phyloP scores from a whole-genome alignment of 1,140 invertebrate species.

The Drosophila burlai region DNA sequence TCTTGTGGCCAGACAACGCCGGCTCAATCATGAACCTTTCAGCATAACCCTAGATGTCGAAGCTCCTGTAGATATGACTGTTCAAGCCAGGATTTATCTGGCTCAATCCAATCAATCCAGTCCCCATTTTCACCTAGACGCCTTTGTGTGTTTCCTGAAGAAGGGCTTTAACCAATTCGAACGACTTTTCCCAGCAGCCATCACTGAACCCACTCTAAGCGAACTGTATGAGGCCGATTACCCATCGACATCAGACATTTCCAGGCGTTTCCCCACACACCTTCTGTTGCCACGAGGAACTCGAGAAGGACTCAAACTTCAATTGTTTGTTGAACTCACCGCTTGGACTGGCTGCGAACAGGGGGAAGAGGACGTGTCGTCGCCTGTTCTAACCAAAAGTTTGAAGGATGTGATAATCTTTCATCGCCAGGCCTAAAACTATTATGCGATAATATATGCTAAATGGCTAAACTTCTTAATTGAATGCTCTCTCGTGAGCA shows the following conservation, averaged over 20 bases:
- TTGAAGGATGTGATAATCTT: conserved; percentile 55
- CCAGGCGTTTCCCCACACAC: conserved; percentile 68
- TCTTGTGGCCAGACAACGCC: conserved; percentile 86
- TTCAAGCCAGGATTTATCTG: conserved; percentile 66
- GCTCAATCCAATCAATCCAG: conserved; percentile 18
- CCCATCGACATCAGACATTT: conserved; percentile 37
- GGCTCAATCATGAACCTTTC: conserved; percentile 86
- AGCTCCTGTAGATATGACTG: conserved; percentile 62
- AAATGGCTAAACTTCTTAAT: conserved; percentile 52
- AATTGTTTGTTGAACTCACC: conserved; percentile 47
- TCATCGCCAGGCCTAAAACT: conserved; percentile 33
- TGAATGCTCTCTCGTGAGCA: conserved; percentile 17
- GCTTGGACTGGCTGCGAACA: not conserved
- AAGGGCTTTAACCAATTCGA: conserved; percentile 84
- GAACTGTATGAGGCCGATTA: conserved; percentile 74
- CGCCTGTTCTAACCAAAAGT: conserved; percentile 18
- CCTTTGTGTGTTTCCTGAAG: conserved; percentile 69
- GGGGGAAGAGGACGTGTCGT: not conserved
- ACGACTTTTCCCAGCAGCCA: conserved; percentile 69
- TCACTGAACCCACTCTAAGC: conserved; percentile 74
- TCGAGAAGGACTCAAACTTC: conserved; percentile 39
- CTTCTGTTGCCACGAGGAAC: conserved; percentile 86
- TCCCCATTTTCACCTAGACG: conserved; percentile 70
- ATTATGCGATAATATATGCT: conserved; percentile 60
- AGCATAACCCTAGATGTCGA: conserved; percentile 49